Conservation (phyloP, 2,888 invertebrate genomes). For the Scaptomyza flava region DNA sequence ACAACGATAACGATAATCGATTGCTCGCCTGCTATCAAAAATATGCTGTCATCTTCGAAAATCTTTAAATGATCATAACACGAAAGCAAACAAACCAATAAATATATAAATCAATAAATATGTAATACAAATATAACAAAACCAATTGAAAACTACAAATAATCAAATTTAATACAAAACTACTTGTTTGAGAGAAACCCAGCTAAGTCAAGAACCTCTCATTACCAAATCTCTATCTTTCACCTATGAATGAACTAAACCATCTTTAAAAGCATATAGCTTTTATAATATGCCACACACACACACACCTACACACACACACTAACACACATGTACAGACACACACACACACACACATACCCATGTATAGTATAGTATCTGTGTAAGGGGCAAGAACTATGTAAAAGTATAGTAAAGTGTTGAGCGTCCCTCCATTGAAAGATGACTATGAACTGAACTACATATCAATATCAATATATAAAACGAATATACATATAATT, state of each 20-base stretch:
- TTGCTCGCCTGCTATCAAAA: conserved; percentile 69
- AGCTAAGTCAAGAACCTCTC: conserved; percentile 21
- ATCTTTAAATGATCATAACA: conserved; percentile 10
- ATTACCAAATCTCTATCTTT: conserved; percentile 21
- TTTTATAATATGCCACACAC: conserved; percentile 17
- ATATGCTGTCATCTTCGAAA: conserved; percentile 66
- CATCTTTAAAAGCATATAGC: conserved; percentile 8
- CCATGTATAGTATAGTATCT: conserved; percentile 9
- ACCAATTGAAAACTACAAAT: conserved; percentile 9
- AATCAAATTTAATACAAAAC: conserved; percentile 75
- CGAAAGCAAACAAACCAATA: conserved; percentile 6
- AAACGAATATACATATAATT: conserved; percentile 29
- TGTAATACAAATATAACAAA: conserved; percentile 5
- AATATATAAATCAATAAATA: background rate
- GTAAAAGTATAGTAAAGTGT: conserved; percentile 78
- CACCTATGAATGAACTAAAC: background rate
- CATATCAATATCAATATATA: conserved; percentile 30
- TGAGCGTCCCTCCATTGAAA: conserved; percentile 57
- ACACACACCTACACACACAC: conserved; percentile 19
- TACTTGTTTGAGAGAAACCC: conserved; percentile 43
- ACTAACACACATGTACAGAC: background rate
- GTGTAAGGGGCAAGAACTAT: conserved; percentile 32
- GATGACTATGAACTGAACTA: conserved; percentile 26
- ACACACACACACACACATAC: conserved; percentile 32
- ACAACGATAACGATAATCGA: conserved; percentile 31